These are phyloP conservation scores for Sus cebifrons DNA, from an alignment of 2,797 vertebrate genomes.

Conservation along the genomic window DNA sequence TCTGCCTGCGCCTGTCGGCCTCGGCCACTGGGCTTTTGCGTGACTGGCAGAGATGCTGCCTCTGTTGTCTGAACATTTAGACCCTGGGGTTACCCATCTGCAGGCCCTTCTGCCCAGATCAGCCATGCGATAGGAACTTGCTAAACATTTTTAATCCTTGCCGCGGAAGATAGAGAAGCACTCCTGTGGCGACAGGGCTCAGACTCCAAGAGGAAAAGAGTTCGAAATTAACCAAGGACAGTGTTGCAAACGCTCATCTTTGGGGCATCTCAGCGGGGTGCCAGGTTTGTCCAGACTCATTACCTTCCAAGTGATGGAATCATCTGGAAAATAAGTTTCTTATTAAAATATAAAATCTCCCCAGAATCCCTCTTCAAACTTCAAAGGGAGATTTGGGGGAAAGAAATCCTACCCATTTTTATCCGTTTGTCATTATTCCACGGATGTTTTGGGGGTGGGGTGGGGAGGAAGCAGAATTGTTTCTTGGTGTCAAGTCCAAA, in stretches of 20 bases:
- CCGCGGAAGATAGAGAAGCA: neutral
- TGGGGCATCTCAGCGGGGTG: slow-evolving; percentile 62
- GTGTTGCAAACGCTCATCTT: neutral
- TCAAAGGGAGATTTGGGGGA: slow-evolving; percentile 54
- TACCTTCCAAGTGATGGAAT: slow-evolving; percentile 45
- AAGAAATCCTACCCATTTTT: slow-evolving; percentile 63
- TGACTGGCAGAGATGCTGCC: neutral
- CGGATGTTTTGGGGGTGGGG: neutral
- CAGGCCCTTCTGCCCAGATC: neutral
- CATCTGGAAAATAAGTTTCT: slow-evolving; percentile 67
- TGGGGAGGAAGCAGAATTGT: neutral
- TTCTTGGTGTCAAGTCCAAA: slow-evolving; percentile 47
- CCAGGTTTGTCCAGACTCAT: neutral
- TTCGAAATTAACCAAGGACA: neutral
- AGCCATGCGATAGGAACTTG: neutral
- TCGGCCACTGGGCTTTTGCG: neutral
- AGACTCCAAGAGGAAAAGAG: neutral
- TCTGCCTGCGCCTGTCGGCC: neutral
- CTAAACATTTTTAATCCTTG: slow-evolving; percentile 14
- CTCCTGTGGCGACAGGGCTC: neutral
- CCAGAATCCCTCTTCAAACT: slow-evolving; percentile 34
- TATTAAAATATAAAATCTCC: slow-evolving; percentile 71
- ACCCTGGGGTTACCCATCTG: neutral
- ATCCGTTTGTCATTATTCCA: slow-evolving; percentile 42
- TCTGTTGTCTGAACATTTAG: neutral